A percentile compares a stretch with the other conserved stretches of the same genome.
Conservation (phyloP, 2,113 vertebrate species). For the Entelurus aequoreus region DNA sequence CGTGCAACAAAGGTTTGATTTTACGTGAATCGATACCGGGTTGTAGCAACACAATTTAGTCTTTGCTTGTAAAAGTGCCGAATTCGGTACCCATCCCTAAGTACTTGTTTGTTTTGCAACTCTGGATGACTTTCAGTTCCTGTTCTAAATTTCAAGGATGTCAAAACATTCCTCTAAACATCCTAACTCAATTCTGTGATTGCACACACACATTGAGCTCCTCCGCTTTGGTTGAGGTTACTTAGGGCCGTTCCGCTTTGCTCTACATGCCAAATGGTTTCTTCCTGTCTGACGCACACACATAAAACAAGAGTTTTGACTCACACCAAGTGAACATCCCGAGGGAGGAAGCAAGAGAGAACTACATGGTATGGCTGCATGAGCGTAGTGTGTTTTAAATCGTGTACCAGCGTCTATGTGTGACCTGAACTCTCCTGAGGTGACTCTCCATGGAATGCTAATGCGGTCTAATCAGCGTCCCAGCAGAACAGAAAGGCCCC, state of each 20-base stretch:
- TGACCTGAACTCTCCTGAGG: conserved; percentile 21
- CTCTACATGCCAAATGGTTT: conserved; percentile 16
- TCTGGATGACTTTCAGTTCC: conserved; percentile 19
- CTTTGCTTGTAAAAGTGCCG: too few relatives aligned
- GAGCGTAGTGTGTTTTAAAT: neutral
- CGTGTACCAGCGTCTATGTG: conserved; percentile 11
- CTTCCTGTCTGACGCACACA: neutral
- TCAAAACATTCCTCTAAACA: conserved; percentile 30
- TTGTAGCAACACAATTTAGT: too few relatives aligned
- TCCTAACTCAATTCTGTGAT: conserved; percentile 24
- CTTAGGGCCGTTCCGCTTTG: conserved; percentile 48
- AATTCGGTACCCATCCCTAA: too few relatives aligned
- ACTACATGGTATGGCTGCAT: conserved; percentile 31
- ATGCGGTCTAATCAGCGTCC: conserved; percentile 53
- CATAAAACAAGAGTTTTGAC: conserved; percentile 17
- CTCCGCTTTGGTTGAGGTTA: conserved; percentile 40
- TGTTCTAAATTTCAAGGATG: conserved; percentile 35
- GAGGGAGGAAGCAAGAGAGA: conserved; percentile 53
- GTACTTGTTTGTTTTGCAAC: neutral
- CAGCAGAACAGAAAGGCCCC: conserved; percentile 39
- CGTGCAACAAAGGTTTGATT: too few relatives aligned
- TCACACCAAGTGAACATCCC: conserved; percentile 9
- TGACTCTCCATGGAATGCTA: conserved; percentile 42
- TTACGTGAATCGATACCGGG: too few relatives aligned
- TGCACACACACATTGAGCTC: neutral